Conservation (phyloP, 2,113 vertebrate species). For the Globicephala melas region DNA sequence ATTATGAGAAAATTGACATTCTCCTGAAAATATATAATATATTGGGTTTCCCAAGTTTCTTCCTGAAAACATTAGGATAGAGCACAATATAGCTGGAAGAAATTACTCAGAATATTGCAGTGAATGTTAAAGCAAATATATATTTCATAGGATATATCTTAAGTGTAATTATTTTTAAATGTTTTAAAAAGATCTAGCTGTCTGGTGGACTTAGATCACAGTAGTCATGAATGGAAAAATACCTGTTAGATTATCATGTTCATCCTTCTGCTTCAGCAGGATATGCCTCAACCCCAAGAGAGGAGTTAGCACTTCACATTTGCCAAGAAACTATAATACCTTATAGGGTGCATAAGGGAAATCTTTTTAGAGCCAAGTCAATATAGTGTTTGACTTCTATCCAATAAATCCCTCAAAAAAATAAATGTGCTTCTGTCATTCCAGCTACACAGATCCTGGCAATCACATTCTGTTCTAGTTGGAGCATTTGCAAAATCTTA, state of each 20-base stretch:
- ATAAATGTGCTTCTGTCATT: conserved; percentile 62
- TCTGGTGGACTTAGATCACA: conserved; percentile 36
- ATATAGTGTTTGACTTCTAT: conserved; percentile 61
- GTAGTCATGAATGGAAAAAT: conserved; percentile 31
- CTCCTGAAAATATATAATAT: not conserved
- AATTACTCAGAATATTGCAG: not conserved
- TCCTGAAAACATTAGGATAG: not conserved
- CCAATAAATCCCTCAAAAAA: conserved; percentile 46
- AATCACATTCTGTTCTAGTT: conserved; percentile 30
- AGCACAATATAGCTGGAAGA: not conserved
- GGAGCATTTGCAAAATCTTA: conserved; percentile 64
- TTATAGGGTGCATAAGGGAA: conserved; percentile 13
- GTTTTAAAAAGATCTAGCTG: not conserved
- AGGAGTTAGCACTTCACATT: conserved; percentile 37
- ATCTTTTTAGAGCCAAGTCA: conserved; percentile 62
- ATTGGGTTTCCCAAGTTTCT: not conserved
- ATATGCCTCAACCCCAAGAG: not conserved
- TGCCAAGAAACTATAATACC: conserved; percentile 56
- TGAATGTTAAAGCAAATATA: not conserved
- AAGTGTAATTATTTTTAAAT: conserved; percentile 41
- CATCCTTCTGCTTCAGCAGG: conserved; percentile 25
- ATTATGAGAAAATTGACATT: not conserved
- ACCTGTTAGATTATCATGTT: not conserved
- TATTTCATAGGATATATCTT: conserved; percentile 2
- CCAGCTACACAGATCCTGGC: conserved; percentile 34